Evolutionary conservation across 2,113 vertebrate genomes (phyloP).

Genomic region (Scatophagus argus): DNA sequence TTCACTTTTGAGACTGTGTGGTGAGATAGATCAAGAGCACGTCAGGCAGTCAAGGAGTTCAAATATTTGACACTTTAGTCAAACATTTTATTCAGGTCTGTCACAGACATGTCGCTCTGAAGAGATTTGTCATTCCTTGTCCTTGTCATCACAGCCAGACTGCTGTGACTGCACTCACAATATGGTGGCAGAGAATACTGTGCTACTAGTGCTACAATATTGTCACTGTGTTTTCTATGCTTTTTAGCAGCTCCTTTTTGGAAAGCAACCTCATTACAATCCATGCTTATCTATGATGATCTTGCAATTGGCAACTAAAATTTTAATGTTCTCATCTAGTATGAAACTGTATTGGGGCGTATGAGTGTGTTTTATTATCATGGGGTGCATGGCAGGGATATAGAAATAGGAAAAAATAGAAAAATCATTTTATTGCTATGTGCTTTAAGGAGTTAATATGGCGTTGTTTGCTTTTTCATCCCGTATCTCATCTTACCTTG

Average conservation of each 20-base stretch:
- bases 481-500: not conserved
- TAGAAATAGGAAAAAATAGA: conserved; percentile 55
- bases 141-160: conserved; percentile 59
- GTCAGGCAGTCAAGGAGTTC: conserved; percentile 58
- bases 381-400: conserved; percentile 35
- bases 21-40: conserved; percentile 54
- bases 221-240: conserved; percentile 34
- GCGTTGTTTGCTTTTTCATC: conserved; percentile 22
- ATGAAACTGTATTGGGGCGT: conserved; percentile 61
- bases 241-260: conserved; percentile 37
- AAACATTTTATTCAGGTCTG: conserved; percentile 61
- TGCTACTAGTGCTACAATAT: not conserved
- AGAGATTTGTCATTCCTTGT: conserved; percentile 60
- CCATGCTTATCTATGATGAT: conserved; percentile 57
- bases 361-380: conserved; percentile 64
- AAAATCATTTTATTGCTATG: conserved; percentile 35
- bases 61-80: conserved; percentile 73
- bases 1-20: conserved; percentile 51
- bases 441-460: conserved; percentile 39
- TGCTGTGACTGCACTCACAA: conserved; percentile 22
- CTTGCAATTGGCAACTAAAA: conserved; percentile 71
- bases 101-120: conserved; percentile 45
- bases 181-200: not conserved
- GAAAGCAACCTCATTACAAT: conserved; percentile 54
- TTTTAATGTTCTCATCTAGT: conserved; percentile 66